A percentile compares a stretch with the other conserved stretches of the same genome.
Conservation (phyloP, 2,113 vertebrate species). For the Rhodinocichla rosea region DNA sequence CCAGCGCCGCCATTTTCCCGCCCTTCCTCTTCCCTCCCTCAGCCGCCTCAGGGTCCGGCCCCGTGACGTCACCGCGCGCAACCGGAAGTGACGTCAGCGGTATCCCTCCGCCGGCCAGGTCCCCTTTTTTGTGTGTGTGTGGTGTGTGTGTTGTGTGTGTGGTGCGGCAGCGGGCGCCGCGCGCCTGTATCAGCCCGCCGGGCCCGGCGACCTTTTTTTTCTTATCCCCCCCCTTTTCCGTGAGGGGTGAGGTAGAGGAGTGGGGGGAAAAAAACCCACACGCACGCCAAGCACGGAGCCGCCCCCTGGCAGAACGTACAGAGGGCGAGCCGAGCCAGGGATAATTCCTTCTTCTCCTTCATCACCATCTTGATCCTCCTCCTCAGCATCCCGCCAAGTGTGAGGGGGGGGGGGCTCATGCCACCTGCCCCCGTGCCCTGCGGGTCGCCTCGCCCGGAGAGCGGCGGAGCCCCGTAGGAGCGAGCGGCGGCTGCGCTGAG, state of each 20-base stretch:
- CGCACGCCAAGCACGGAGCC: background rate
- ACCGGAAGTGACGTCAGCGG: constrained; percentile 64
- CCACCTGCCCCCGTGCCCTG: background rate
- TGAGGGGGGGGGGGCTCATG: background rate
- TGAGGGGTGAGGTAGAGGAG: background rate
- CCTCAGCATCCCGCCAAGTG: background rate
- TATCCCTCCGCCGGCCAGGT: constrained; percentile 71
- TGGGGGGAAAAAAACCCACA: background rate
- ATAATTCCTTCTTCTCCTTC: background rate
- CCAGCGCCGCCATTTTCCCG: background rate
- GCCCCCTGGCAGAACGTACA: background rate
- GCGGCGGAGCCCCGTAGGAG: constrained; percentile 18
- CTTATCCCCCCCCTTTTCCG: background rate
- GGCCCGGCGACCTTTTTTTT: constrained; percentile 20
- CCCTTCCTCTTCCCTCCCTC: background rate
- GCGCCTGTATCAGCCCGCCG: constrained; percentile 67
- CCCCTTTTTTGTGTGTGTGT: constrained; percentile 60
- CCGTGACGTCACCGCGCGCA: constrained; percentile 28
- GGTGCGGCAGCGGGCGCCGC: constrained; percentile 23
- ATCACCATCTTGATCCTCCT: background rate
- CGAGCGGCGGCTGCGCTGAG: constrained; percentile 54
- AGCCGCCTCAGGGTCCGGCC: background rate
- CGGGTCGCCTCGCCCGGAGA: background rate
- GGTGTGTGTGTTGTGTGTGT: constrained; percentile 57
- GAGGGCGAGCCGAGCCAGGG: background rate